These are phyloP conservation scores for Sebastes fasciatus DNA, from an alignment of 2,113 vertebrate species.

Conservation along the genomic window DNA sequence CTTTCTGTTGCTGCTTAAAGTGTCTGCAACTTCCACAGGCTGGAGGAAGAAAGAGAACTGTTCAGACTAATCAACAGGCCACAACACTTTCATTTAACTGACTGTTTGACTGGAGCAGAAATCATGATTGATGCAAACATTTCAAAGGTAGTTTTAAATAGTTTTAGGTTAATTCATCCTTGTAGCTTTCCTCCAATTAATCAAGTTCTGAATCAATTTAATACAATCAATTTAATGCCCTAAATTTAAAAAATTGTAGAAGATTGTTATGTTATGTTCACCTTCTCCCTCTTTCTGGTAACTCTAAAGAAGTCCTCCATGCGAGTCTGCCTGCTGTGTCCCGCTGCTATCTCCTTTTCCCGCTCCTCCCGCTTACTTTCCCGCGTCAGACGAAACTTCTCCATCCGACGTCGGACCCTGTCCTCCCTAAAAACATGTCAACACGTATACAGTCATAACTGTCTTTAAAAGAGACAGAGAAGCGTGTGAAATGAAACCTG, in stretches of 20 bases:
- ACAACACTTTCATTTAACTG: background rate
- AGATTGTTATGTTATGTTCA: slow-evolving; percentile 38
- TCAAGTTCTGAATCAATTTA: background rate
- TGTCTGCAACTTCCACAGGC: slow-evolving; percentile 37
- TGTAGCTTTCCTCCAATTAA: background rate
- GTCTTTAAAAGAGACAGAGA: background rate
- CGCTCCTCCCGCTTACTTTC: slow-evolving; percentile 63
- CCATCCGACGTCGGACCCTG: slow-evolving; percentile 77
- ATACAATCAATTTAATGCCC: background rate
- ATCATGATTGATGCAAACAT: background rate
- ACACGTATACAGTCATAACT: background rate
- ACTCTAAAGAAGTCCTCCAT: slow-evolving; percentile 80
- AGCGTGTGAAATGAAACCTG: background rate
- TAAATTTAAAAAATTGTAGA: background rate
- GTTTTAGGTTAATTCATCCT: background rate
- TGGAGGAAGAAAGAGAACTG: slow-evolving; percentile 38
- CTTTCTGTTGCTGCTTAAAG: slow-evolving; percentile 62
- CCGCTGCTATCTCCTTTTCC: slow-evolving; percentile 60
- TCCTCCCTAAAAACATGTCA: slow-evolving; percentile 67
- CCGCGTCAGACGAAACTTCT: slow-evolving; percentile 72
- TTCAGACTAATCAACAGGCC: slow-evolving; percentile 7
- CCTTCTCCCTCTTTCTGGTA: slow-evolving; percentile 78
- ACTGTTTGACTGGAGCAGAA: background rate
- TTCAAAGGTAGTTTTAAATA: background rate
- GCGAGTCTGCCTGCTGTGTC: slow-evolving; percentile 67